Percentiles rank a stretch among this genome's conserved stretches.
phyloP scores from a whole-genome alignment of 2,113 vertebrate species.

The Neogobius melanostomus region DNA sequence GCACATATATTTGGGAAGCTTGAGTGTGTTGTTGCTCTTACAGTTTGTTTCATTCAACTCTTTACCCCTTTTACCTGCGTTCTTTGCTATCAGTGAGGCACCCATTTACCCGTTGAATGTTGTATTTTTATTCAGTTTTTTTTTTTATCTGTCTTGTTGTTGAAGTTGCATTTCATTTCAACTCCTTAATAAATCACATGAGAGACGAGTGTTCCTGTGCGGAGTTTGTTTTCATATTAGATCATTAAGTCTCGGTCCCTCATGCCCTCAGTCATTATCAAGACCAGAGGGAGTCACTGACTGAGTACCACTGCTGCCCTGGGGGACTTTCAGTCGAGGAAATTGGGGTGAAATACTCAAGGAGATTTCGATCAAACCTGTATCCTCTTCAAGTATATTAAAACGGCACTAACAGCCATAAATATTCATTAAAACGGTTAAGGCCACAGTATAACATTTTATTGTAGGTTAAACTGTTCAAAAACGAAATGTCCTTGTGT shows the following conservation, averaged over 20 bases:
- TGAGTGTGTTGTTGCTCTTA: too few relatives aligned
- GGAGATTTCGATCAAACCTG: constrained; percentile 12
- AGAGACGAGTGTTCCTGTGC: constrained; percentile 16
- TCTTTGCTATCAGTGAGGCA: too few relatives aligned
- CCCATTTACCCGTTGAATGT: too few relatives aligned
- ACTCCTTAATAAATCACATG: constrained; percentile 20
- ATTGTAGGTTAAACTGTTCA: background rate
- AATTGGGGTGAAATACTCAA: constrained; percentile 2
- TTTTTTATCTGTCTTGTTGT: too few relatives aligned
- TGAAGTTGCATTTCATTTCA: background rate
- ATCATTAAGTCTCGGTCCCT: constrained; percentile 45
- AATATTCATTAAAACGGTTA: background rate
- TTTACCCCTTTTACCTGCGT: too few relatives aligned
- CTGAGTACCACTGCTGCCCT: background rate
- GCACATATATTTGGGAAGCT: too few relatives aligned
- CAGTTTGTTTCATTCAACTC: too few relatives aligned
- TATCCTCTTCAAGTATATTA: background rate
- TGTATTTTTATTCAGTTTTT: too few relatives aligned
- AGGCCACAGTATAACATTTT: background rate
- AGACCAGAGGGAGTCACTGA: constrained; percentile 16
- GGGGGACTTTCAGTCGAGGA: constrained; percentile 10
- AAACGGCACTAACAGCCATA: background rate
- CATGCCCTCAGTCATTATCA: constrained; percentile 39
- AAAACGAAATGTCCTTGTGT: constrained; percentile 5
- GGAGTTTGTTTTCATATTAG: constrained; percentile 45